Conservation (phyloP, 1,140 invertebrate genomes). For the Heliconius himera region DNA sequence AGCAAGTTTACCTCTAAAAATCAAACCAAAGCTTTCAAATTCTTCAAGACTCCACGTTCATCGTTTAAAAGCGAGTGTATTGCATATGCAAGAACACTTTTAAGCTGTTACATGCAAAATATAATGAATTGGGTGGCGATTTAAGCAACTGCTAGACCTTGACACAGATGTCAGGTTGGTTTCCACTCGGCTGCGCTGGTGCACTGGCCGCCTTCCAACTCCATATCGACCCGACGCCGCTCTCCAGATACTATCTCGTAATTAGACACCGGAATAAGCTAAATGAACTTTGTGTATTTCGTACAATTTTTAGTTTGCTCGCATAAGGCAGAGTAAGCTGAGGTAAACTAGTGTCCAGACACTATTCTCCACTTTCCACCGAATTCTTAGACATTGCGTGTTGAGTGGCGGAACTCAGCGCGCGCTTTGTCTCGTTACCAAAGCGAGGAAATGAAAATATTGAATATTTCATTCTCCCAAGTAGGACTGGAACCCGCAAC, state of each 20-base stretch:
- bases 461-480: no score
- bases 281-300: conserved; percentile 5
- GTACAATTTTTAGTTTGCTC: background rate
- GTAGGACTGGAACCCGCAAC: no score
- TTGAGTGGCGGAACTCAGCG: no score
- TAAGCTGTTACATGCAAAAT: conserved; percentile 7
- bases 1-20: background rate
- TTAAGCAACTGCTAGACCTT: conserved; percentile 35
- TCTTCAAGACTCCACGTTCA: background rate
- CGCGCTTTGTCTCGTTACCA: no score
- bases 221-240: conserved; percentile 38
- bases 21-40: background rate
- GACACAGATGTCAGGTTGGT: conserved; percentile 40
- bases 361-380: no score
- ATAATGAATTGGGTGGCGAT: conserved; percentile 29
- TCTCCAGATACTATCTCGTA: conserved; percentile 34
- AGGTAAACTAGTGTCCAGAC: no score
- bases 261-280: conserved; percentile 34
- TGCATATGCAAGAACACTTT: conserved; percentile 10
- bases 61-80: background rate
- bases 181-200: conserved; percentile 40
- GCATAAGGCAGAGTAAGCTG: no score
- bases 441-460: no score
- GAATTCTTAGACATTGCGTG: no score
- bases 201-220: conserved; percentile 45